Conservation (phyloP, 2,113 vertebrate genomes). For the Oreochromis aureus region DNA sequence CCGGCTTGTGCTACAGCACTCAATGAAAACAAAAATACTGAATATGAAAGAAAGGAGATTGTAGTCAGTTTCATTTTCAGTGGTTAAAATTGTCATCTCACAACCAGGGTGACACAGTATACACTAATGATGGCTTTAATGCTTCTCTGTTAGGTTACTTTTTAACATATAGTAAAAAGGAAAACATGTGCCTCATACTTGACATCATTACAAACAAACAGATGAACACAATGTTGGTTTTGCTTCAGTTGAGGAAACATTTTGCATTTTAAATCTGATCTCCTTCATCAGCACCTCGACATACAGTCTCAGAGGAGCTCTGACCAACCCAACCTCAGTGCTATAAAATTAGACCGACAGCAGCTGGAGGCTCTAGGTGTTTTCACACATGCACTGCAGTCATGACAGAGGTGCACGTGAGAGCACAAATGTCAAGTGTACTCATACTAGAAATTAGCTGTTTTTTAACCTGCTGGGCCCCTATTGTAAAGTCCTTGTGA, state of each 20-base stretch:
- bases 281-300: background rate
- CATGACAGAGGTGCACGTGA: background rate
- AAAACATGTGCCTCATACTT: background rate
- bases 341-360: background rate
- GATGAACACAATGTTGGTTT: background rate
- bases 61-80: background rate
- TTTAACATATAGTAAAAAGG: background rate
- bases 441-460: background rate
- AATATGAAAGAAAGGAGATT: background rate
- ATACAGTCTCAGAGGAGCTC: background rate
- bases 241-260: background rate
- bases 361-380: background rate
- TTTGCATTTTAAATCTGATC: background rate
- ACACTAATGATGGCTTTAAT: background rate
- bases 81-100: background rate
- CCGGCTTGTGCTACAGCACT: background rate
- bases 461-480: background rate
- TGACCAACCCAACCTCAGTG: background rate
- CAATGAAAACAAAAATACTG: background rate
- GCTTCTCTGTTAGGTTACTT: background rate
- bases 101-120: background rate
- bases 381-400: background rate
- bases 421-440: background rate
- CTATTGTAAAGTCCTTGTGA: background rate
- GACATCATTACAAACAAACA: background rate